These are phyloP conservation scores for Sebastes paucispinis DNA, from an alignment of 2,797 vertebrate species.

Conservation along the genomic window DNA sequence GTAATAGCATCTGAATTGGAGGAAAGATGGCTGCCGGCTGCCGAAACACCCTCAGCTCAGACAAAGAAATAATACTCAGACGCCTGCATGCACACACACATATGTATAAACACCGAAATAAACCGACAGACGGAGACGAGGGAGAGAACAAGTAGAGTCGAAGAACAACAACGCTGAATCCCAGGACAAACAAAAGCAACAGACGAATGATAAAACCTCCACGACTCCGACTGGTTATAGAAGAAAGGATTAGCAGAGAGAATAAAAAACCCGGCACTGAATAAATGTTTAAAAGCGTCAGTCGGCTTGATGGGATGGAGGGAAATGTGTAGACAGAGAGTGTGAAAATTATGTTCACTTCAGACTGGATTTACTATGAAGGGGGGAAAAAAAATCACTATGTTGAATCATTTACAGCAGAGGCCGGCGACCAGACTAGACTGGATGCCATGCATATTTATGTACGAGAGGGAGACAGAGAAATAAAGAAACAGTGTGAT, in stretches of 20 bases:
- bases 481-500: background rate
- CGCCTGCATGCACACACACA: background rate
- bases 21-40: conserved; percentile 38
- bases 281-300: conserved; percentile 47
- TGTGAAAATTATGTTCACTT: conserved; percentile 35
- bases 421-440: conserved; percentile 5
- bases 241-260: conserved; percentile 27
- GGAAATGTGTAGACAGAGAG: conserved; percentile 15
- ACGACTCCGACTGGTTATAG: conserved; percentile 13
- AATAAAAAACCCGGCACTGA: conserved; percentile 8
- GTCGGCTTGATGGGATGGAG: background rate
- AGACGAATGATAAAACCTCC: conserved; percentile 31
- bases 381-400: background rate
- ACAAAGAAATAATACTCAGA: conserved; percentile 40
- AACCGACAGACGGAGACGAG: conserved; percentile 12
- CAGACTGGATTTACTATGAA: conserved; percentile 13
- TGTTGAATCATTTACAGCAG: conserved; percentile 50
- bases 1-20: conserved; percentile 19
- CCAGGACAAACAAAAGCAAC: conserved; percentile 34
- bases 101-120: conserved; percentile 13
- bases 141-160: conserved; percentile 18
- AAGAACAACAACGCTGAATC: conserved; percentile 39
- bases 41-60: conserved; percentile 35
- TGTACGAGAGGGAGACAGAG: background rate
- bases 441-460: conserved; percentile 31